A percentile compares a stretch with the other conserved stretches of the same genome.
These are phyloP conservation scores for Hemaris fuciformis DNA, from an alignment of 2,888 invertebrate genomes.

Conservation along the genomic window DNA sequence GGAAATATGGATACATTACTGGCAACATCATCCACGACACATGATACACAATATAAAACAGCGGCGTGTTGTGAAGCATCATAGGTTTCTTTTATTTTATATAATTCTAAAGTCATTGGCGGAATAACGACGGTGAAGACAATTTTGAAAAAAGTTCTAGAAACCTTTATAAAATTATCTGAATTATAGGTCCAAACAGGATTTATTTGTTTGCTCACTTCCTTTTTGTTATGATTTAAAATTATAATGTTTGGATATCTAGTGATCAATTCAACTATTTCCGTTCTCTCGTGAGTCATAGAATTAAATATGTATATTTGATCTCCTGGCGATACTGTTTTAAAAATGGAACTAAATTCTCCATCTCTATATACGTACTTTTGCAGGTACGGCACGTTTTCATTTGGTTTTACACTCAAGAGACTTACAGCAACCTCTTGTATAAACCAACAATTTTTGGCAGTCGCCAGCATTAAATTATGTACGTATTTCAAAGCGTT, in stretches of 20 bases:
- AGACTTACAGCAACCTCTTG: slow-evolving; percentile 62
- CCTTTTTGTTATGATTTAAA: slow-evolving; percentile 83
- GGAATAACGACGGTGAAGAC: slow-evolving; percentile 89
- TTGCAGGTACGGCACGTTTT: slow-evolving; percentile 82
- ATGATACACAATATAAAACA: slow-evolving; percentile 55
- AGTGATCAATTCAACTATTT: slow-evolving; percentile 87
- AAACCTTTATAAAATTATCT: slow-evolving; percentile 54
- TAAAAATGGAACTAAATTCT: slow-evolving; percentile 61
- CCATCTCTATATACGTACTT: slow-evolving; percentile 68
- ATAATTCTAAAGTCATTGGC: slow-evolving; percentile 88
- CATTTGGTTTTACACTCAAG: slow-evolving; percentile 88
- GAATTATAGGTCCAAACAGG: slow-evolving; percentile 64
- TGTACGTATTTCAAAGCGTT: slow-evolving; percentile 93
- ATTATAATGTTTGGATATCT: slow-evolving; percentile 87
- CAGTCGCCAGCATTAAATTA: slow-evolving; percentile 76
- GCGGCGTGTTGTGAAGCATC: slow-evolving; percentile 57
- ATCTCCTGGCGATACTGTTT: slow-evolving; percentile 79
- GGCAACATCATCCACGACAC: slow-evolving; percentile 46
- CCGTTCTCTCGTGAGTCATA: slow-evolving; percentile 88
- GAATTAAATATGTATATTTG: slow-evolving; percentile 92
- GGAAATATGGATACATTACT: slow-evolving; percentile 39
- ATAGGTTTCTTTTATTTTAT: slow-evolving; percentile 72
- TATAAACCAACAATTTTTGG: slow-evolving; percentile 66
- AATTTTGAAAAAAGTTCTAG: slow-evolving; percentile 80
- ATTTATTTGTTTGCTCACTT: slow-evolving; percentile 65